Base-by-base conservation (phyloP, 1,140 invertebrate species). In the Potamilus streckersoni region DNA sequence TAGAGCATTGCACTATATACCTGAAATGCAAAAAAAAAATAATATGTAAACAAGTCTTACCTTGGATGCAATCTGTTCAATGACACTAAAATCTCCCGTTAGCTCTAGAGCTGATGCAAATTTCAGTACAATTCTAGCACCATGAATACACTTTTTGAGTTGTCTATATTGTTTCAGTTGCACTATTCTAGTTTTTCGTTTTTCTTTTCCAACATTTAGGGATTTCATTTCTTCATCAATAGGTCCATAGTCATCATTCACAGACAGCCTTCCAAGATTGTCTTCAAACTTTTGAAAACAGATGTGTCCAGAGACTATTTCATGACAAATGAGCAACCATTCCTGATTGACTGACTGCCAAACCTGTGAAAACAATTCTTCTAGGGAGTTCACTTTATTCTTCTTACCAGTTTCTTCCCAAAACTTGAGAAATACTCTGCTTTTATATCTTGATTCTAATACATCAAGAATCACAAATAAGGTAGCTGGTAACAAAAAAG, bases 111-210 rank as follows among this genome's bases (percentile, higher is more conserved):
- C 63, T 8, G 0, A 4, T 23, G 63, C 16, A 59, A 73, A 66
- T 59, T 65, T 38, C 23, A 73, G 27, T 4, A 73, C n/a, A 19
- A 56, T 59, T 58, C 57, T 56, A 49, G 71, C 71, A 62, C 71
- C 71, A 31, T 59, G n/a, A 14, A 67, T 56, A 73, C 71, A 73
- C 19, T 55, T 15, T n/a, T 12, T 56, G 14, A 73, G 55, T 5
- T 73, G 63, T 58, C 71, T 73, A 3, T 57, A 73, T 58, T 73
- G 31, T 58, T 66, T 65, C 20, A 73, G 56, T 56, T 73, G 71
- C 8, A 57, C 58, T 31, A 73, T 27, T 19, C 71, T 38, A 20
- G 15, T 58, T 66, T 66, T 16, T 56, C 49, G 49, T 20, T 20
- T n/a, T 1, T 58, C 58, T 8, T 4, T 8, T 20, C 56, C 12